phyloP scores from a whole-genome alignment of 2,113 vertebrate genomes.

The Malurus elegans region DNA sequence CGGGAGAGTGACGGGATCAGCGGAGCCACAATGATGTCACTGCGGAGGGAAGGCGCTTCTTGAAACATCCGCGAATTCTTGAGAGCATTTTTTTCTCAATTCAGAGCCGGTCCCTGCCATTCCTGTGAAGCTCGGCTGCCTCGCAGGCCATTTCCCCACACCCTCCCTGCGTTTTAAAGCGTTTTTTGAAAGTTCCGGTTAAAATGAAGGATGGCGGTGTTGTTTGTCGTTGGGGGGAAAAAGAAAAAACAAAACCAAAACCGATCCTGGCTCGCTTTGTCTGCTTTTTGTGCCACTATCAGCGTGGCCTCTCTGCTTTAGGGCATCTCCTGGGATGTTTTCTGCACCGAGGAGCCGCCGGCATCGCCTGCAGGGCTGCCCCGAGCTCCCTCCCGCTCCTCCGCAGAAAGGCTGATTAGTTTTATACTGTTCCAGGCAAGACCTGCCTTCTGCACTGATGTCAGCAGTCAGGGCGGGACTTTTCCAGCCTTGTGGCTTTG shows the following conservation, averaged over 20 bases:
- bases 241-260: accelerated
- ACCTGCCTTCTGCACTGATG: constrained; percentile 66
- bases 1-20: neutral
- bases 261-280: neutral
- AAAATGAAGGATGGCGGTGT: neutral
- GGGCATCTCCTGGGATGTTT: neutral
- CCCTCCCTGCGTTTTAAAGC: neutral
- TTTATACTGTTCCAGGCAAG: constrained; percentile 26
- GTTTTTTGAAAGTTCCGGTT: neutral
- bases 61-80: neutral
- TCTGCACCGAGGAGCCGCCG: neutral
- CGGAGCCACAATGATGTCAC: constrained; percentile 8
- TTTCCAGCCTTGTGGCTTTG: constrained; percentile 52
- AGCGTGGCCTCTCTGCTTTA: neutral
- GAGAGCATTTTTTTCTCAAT: neutral
- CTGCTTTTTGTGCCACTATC: neutral
- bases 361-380: neutral
- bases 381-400: neutral
- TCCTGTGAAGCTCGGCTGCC: neutral
- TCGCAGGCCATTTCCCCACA: neutral
- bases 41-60: neutral
- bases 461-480: constrained; percentile 70
- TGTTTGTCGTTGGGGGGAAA: accelerated
- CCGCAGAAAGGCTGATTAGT: neutral
- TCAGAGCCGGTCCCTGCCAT: neutral